These are phyloP conservation scores for Julus scandinavius DNA, from an alignment of 2,888 invertebrate species.

Conservation along the genomic window DNA sequence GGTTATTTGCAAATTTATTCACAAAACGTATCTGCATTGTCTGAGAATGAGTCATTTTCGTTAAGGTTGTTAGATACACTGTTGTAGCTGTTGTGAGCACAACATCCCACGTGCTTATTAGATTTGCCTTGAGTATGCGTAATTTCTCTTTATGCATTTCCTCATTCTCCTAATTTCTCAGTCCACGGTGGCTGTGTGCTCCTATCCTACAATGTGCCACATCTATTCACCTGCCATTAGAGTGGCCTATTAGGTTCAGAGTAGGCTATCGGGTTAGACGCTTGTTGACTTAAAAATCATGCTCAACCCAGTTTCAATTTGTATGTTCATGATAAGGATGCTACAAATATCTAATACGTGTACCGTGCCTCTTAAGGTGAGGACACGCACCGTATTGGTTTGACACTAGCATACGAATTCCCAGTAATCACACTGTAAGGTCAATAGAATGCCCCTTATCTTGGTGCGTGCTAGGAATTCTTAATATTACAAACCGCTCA, in stretches of 20 bases:
- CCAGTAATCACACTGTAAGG: neutral
- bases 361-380: neutral
- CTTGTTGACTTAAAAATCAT: neutral
- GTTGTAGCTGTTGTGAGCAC: neutral
- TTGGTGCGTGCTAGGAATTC: neutral
- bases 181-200: neutral
- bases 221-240: neutral
- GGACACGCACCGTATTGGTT: neutral
- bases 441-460: neutral
- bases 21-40: neutral
- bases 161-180: neutral
- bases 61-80: neutral
- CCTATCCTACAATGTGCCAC: neutral
- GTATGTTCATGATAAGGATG: neutral
- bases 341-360: neutral
- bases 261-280: constrained; percentile 10
- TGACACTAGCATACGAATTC: neutral
- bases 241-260: neutral
- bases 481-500: neutral
- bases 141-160: constrained; percentile 29
- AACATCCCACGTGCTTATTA: neutral
- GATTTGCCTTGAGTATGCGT: neutral
- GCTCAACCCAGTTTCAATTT: neutral
- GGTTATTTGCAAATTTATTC: neutral
- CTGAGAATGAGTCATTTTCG: neutral